Evolutionary conservation across 2,888 invertebrate species (phyloP), one percentile per base, ranked within the genome.

Genomic region (Calliopum simillimum): DNA sequence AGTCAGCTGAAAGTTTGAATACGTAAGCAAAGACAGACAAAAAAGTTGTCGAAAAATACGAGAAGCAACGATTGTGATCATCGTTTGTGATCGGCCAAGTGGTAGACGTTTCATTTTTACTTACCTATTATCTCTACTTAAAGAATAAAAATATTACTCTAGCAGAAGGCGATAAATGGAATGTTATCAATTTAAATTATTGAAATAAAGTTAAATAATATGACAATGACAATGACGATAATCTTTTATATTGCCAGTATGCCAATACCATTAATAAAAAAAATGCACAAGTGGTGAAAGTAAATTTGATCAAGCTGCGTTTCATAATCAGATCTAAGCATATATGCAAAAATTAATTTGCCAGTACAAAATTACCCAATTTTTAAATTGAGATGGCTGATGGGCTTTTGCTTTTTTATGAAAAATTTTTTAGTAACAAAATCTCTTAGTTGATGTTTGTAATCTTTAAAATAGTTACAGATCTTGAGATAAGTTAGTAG

Each of bases 21-120:
- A 69, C 69, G 69, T 69, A 55, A 63, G 63, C 69, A 69, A 44
- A 46, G 25, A 62, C 33, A 51, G n/a, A n/a, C 19, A 12, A 53
- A 43, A 59, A 16, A 19, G 43, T 43, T 43, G 43, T 11, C 16
- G 8, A 16, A 33, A 16, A 2, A 2, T 12, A 19, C 43, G 19
- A 58, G n/a, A 33, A 58, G 5, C 25, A 56, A 56, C 25, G 55
- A 19, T 56, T 14, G 12, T 56, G 55, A 56, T 56, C 14, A 56
- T 55, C n/a, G 53, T 21, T 55, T 16, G 53, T 12, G 53, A 55
- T 33, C 33, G 33, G 33, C 33, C 8, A 33, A 33, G 33, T 33
- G 8, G 33, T 8, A 33, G 4, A 33, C 33, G 33, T 11, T 51
- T 8, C 51, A 16, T 51, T 51, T 11, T 8, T 49, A n/a, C 16